A percentile compares a stretch with the other conserved stretches of the same genome.
phyloP scores from a whole-genome alignment of 2,113 vertebrate species.

The Theristicus caerulescens region DNA sequence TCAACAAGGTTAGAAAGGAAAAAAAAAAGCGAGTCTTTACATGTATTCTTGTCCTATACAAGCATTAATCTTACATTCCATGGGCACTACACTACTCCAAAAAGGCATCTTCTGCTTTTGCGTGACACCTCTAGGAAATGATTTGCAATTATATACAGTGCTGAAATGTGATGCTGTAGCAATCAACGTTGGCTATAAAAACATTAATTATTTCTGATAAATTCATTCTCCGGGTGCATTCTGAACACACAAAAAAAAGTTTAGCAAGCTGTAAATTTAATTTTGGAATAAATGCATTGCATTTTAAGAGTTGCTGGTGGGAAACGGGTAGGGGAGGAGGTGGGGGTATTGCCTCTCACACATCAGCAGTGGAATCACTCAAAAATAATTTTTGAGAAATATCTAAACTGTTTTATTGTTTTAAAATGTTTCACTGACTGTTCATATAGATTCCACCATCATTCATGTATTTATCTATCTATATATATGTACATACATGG shows the following conservation, averaged over 20 bases:
- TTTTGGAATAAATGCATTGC: not conserved
- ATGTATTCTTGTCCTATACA: constrained; percentile 13
- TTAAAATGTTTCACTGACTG: not conserved
- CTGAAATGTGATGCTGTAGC: constrained; percentile 1
- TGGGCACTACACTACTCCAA: not conserved
- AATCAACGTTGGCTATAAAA: constrained; percentile 23
- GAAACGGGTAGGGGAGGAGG: not conserved
- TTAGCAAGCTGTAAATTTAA: not conserved
- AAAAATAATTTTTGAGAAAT: not conserved
- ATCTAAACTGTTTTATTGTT: not conserved
- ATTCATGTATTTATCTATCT: not conserved
- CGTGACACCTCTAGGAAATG: constrained; percentile 46
- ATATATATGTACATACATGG: too few relatives aligned
- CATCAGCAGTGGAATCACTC: not conserved
- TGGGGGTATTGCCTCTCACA: fast-evolving
- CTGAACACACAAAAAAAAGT: not conserved
- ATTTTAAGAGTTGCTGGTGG: not conserved
- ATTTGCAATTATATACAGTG: constrained; percentile 42
- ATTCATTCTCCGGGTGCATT: not conserved
- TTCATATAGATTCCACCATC: not conserved
- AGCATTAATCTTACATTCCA: constrained; percentile 15
- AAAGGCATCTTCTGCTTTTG: constrained; percentile 33
- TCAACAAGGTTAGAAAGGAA: constrained; percentile 29
- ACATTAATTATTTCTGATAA: constrained; percentile 63
- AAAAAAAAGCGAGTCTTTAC: not conserved